Evolutionary conservation across 2,888 invertebrate species (phyloP).

Genomic region (Allygus modestus): DNA sequence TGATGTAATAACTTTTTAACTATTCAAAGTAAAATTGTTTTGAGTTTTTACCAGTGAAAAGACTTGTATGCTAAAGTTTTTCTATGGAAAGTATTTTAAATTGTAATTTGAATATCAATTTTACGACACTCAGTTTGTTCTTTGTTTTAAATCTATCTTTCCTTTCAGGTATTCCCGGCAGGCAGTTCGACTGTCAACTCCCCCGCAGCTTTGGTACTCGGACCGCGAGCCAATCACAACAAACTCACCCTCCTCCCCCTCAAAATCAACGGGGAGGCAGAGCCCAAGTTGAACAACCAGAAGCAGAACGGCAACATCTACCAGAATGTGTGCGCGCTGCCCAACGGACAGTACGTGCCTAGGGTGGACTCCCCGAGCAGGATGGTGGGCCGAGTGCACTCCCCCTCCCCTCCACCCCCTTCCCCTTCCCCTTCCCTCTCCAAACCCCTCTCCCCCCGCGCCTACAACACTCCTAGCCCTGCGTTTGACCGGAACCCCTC

Average conservation of each 20-base stretch:
- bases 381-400: slow-evolving; percentile 22
- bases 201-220: slow-evolving; percentile 89
- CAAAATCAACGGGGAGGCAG: slow-evolving; percentile 48
- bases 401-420: slow-evolving; percentile 38
- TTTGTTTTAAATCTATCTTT: too few species aligned
- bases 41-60: too few species aligned
- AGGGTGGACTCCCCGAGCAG: slow-evolving; percentile 40
- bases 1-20: too few species aligned
- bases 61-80: too few species aligned
- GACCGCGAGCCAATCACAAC: slow-evolving; percentile 72
- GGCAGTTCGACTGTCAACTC: slow-evolving; percentile 88
- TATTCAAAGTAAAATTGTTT: too few species aligned
- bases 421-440: slow-evolving; percentile 31
- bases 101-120: too few species aligned
- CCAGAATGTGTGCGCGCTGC: slow-evolving; percentile 61
- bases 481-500: slow-evolving; percentile 77
- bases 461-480: slow-evolving; percentile 75
- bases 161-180: slow-evolving; percentile 81
- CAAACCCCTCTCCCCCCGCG: slow-evolving; percentile 46
- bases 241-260: slow-evolving; percentile 49
- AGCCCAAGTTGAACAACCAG: slow-evolving; percentile 56
- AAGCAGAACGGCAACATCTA: slow-evolving; percentile 61
- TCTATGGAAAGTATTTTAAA: too few species aligned
- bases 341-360: slow-evolving; percentile 62
- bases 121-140: too few species aligned